A percentile compares a stretch with the other conserved stretches of the same genome.
These are phyloP conservation scores for Drosophila navojoa DNA, from an alignment of 1,140 invertebrate species.

Conservation along the genomic window DNA sequence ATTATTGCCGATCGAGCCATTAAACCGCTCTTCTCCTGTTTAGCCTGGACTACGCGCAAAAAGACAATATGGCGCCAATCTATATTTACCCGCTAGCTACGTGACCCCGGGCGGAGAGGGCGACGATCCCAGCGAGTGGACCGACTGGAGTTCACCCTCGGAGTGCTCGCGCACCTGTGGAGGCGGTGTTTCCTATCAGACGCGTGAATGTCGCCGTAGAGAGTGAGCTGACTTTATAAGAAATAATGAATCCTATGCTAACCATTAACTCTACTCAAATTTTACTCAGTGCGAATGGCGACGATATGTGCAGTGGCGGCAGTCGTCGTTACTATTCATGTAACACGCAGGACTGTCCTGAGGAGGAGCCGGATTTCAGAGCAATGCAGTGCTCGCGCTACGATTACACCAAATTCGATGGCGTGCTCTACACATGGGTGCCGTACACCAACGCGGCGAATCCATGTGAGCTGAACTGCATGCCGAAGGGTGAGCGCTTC, in stretches of 20 bases:
- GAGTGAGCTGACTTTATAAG: conserved; percentile 84
- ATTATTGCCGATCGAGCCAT: not conserved
- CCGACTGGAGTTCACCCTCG: conserved; percentile 90
- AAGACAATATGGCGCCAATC: conserved; percentile 88
- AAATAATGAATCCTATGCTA: not conserved
- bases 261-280: not conserved
- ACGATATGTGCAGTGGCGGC: conserved; percentile 89
- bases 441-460: conserved; percentile 93
- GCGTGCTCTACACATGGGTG: conserved; percentile 92
- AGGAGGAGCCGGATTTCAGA: conserved; percentile 91
- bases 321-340: conserved; percentile 94
- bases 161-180: conserved; percentile 94
- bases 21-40: not conserved
- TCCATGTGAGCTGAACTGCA: conserved; percentile 97
- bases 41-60: conserved; percentile 87
- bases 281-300: conserved; percentile 85
- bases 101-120: conserved; percentile 88
- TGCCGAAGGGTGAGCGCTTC: conserved; percentile 95
- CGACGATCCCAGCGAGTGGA: conserved; percentile 86
- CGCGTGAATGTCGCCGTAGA: conserved; percentile 87
- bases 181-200: conserved; percentile 92
- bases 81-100: conserved; percentile 88
- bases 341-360: conserved; percentile 94
- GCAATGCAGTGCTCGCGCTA: conserved; percentile 93
- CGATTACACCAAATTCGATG: conserved; percentile 90